phyloP scores from a whole-genome alignment of 2,113 vertebrate genomes.

The Holacanthus passer region DNA sequence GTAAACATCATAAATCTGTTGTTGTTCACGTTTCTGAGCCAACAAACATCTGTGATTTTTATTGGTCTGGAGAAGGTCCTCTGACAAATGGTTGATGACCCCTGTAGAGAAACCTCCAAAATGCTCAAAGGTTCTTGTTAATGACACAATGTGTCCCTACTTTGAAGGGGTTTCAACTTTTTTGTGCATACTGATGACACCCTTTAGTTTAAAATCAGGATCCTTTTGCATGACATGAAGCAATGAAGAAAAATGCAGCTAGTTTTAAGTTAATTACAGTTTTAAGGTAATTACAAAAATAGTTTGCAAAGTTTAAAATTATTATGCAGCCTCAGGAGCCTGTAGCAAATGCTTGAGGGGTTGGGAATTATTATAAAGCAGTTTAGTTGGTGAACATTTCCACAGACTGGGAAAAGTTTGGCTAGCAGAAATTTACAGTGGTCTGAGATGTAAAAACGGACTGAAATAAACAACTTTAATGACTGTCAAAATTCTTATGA shows the following conservation, averaged over 20 bases:
- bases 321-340: neutral
- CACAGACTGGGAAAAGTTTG: conserved; percentile 1
- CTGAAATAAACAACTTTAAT: conserved; percentile 58
- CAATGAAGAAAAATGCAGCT: neutral
- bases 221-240: neutral
- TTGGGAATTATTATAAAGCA: neutral
- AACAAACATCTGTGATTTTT: conserved; percentile 30
- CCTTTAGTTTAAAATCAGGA: no score
- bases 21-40: conserved; percentile 4
- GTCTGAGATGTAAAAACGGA: conserved; percentile 14
- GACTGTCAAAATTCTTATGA: conserved; percentile 15
- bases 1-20: conserved; percentile 19
- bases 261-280: neutral
- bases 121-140: neutral
- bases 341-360: neutral
- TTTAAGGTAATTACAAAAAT: neutral
- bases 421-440: conserved; percentile 1
- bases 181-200: neutral
- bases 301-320: neutral
- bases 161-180: neutral
- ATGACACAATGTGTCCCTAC: neutral
- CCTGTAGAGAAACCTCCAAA: neutral
- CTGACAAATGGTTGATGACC: conserved; percentile 36
- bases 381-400: neutral
- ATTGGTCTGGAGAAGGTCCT: conserved; percentile 21